Conservation (phyloP, 2,113 vertebrate genomes). For the Syngnathoides biaculeatus region DNA sequence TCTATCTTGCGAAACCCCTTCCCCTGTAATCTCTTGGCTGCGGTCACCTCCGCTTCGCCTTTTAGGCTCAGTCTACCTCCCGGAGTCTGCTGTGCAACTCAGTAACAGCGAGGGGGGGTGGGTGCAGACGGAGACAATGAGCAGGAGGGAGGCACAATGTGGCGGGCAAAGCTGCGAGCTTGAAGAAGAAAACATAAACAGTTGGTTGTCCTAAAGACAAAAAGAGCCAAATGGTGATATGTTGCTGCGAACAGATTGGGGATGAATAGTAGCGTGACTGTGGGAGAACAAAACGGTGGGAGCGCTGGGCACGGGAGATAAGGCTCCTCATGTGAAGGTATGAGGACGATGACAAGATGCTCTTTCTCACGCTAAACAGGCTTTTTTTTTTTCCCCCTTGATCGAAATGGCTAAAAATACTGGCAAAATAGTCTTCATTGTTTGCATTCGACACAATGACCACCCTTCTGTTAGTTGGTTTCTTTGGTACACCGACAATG, state of each 20-base stretch:
- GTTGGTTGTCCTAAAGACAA: conserved; percentile 65
- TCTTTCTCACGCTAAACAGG: conserved; percentile 44
- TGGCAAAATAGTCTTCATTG: conserved; percentile 7
- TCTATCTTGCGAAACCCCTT: conserved; percentile 37
- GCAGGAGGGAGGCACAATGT: conserved; percentile 57
- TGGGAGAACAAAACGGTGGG: conserved; percentile 64
- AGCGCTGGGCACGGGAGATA: conserved; percentile 66
- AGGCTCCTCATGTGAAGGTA: conserved; percentile 53
- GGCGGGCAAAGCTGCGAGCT: conserved; percentile 49
- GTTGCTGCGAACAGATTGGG: conserved; percentile 65
- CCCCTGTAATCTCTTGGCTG: conserved; percentile 45
- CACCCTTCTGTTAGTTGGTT: not conserved
- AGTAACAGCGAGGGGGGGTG: conserved; percentile 62
- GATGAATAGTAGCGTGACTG: conserved; percentile 71
- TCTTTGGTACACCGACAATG: not conserved
- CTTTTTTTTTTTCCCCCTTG: conserved; percentile 23
- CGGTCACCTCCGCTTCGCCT: conserved; percentile 36
- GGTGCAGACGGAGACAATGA: conserved; percentile 59
- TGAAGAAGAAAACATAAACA: conserved; percentile 66
- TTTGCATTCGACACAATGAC: not conserved
- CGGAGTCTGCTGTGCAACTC: conserved; percentile 38
- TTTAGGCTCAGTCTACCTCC: conserved; percentile 36
- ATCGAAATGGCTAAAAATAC: conserved; percentile 11
- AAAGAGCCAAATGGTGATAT: conserved; percentile 67
- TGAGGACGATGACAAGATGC: conserved; percentile 47